Evolutionary conservation across 2,888 invertebrate species (phyloP).

Genomic region (Cephus rjabovi): DNA sequence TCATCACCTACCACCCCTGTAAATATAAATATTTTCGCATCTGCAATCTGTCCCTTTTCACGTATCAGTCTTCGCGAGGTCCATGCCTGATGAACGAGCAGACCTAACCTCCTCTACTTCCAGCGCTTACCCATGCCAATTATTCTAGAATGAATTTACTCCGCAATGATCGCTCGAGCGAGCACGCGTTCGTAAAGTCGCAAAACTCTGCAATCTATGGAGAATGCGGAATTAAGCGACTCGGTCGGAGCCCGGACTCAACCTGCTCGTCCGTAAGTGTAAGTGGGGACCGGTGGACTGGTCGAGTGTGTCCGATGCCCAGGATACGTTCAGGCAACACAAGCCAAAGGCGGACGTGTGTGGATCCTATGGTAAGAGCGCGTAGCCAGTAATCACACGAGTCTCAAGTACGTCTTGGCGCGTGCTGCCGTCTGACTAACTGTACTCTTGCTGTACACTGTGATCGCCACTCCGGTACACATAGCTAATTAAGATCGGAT

Average conservation of each 20-base stretch:
- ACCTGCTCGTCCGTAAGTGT: slow-evolving; percentile 4
- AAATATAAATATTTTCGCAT: background rate
- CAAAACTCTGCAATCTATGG: slow-evolving; percentile 33
- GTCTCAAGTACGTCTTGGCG: slow-evolving; percentile 21
- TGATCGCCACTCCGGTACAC: background rate
- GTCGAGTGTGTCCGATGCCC: background rate
- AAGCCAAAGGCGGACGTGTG: background rate
- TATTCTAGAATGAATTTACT: background rate
- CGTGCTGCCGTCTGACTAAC: slow-evolving; percentile 37
- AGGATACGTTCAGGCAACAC: too few species aligned
- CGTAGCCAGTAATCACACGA: background rate
- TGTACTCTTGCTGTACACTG: slow-evolving; percentile 20
- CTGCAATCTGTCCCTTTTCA: background rate
- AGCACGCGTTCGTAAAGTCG: background rate
- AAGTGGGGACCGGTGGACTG: background rate
- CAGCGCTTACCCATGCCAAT: background rate
- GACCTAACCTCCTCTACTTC: background rate
- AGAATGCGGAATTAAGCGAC: slow-evolving; percentile 45
- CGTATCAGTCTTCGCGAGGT: too few species aligned
- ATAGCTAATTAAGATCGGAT: background rate
- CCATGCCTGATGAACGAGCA: background rate
- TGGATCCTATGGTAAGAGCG: background rate
- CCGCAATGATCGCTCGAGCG: background rate
- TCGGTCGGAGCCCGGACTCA: slow-evolving; percentile 26
- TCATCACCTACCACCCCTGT: background rate